phyloP scores from a whole-genome alignment of 2,888 invertebrate genomes.

The Reticulitermes lucifugus region DNA sequence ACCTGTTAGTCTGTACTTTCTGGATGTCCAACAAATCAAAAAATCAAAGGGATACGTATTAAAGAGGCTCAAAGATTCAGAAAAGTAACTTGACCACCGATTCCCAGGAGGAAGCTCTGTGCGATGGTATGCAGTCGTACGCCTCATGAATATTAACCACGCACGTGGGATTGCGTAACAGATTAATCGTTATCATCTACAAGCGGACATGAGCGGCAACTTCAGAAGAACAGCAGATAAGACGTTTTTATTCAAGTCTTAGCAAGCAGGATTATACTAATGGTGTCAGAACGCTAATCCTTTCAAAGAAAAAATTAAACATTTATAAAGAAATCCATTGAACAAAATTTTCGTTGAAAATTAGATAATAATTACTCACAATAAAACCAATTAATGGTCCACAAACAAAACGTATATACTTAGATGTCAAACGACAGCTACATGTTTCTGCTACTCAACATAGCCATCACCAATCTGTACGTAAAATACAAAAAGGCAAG shows the following conservation, averaged over 20 bases:
- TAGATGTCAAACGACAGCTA: no score
- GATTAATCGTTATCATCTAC: constrained; percentile 22
- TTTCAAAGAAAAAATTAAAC: background rate
- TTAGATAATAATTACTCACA: no score
- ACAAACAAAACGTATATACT: no score
- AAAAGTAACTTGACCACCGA: background rate
- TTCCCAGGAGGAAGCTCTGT: background rate
- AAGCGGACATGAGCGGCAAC: background rate
- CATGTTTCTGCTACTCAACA: no score
- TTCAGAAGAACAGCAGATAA: background rate
- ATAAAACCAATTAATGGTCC: no score
- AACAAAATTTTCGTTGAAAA: no score
- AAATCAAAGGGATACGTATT: background rate
- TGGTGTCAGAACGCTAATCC: background rate
- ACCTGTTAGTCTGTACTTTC: no score
- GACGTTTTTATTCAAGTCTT: background rate
- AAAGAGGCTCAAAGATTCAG: background rate
- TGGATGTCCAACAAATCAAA: no score
- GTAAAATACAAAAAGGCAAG: no score
- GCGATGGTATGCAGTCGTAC: background rate
- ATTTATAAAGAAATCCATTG: background rate
- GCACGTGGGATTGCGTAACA: constrained; percentile 5
- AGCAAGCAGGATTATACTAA: background rate
- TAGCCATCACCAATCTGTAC: no score
- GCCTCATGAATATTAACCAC: constrained; percentile 20